phyloP scores from a whole-genome alignment of 2,888 invertebrate genomes.

The Lochmaea capreae region DNA sequence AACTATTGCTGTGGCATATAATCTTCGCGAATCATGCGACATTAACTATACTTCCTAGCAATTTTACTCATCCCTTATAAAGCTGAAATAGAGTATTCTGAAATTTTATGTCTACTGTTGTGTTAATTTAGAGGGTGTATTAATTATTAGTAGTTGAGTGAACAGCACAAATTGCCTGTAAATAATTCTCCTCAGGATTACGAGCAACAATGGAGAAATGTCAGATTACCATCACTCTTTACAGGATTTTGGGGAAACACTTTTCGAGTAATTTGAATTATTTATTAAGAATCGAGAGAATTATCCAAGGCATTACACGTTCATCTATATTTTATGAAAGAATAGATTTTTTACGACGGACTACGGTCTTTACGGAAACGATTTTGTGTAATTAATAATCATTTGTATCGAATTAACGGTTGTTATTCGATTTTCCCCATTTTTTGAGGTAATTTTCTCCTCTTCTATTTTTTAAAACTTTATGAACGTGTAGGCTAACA shows the following conservation, averaged over 20 bases:
- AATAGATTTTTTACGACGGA: neutral
- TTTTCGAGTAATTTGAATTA: neutral
- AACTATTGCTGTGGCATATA: too few relatives aligned
- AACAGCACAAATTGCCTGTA: slow-evolving; percentile 13
- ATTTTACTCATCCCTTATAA: neutral
- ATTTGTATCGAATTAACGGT: too few relatives aligned
- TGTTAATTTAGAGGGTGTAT: slow-evolving; percentile 5
- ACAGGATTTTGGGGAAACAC: slow-evolving; percentile 5
- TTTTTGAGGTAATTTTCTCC: too few relatives aligned
- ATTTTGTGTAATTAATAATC: neutral
- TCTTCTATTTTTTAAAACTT: too few relatives aligned
- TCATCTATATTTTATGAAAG: neutral
- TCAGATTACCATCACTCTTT: slow-evolving; percentile 15
- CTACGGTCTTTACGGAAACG: neutral
- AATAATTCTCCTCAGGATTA: slow-evolving; percentile 14
- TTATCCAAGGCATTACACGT: neutral
- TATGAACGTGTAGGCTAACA: too few relatives aligned
- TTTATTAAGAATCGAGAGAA: neutral
- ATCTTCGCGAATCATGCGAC: neutral
- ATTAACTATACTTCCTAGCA: neutral
- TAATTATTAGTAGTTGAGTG: slow-evolving; percentile 15
- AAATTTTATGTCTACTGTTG: neutral
- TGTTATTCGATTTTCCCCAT: too few relatives aligned
- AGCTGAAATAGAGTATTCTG: neutral
- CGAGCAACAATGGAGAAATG: slow-evolving; percentile 11